phyloP scores from a whole-genome alignment of 1,140 invertebrate genomes.

The Drosophila nikananu region DNA sequence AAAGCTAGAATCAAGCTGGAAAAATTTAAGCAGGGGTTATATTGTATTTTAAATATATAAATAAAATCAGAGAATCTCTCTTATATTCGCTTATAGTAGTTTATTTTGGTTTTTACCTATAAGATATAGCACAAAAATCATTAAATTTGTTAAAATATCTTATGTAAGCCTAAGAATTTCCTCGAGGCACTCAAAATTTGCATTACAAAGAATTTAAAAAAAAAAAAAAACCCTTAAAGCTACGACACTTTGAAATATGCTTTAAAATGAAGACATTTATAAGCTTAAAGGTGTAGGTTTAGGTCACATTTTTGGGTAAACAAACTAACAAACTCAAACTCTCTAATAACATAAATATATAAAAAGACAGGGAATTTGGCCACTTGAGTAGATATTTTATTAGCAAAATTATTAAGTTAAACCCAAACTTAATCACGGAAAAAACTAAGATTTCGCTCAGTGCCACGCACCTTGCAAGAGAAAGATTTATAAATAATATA shows the following conservation, averaged over 20 bases:
- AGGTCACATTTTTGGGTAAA: neutral
- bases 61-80: neutral
- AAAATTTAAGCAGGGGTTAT: neutral
- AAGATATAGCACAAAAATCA: too few species aligned
- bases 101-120: neutral
- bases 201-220: neutral
- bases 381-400: neutral
- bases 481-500: slow-evolving; percentile 13
- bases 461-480: neutral
- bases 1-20: too few species aligned
- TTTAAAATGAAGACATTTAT: neutral
- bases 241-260: neutral
- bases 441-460: neutral
- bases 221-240: neutral
- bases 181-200: too few species aligned
- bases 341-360: neutral
- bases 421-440: neutral
- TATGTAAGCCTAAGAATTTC: too few species aligned
- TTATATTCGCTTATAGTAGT: too few species aligned
- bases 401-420: neutral
- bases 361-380: neutral
- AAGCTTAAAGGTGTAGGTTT: neutral
- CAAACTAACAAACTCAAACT: neutral
- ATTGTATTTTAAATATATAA: neutral
- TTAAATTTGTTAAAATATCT: too few species aligned